Evolutionary conservation across 1,140 invertebrate species (phyloP).

Genomic region (Olivierus martensii): DNA sequence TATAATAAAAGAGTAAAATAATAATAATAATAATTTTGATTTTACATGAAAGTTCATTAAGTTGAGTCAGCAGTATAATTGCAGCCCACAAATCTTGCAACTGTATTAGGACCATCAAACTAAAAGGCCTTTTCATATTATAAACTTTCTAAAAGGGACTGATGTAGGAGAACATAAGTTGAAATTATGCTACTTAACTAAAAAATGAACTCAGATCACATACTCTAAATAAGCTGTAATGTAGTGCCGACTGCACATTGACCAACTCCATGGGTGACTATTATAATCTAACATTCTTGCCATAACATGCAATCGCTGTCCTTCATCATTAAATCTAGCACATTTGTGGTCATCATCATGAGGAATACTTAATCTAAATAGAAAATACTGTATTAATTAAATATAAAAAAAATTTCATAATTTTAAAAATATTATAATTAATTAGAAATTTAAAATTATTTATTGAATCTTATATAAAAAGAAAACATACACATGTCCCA

Average conservation of each 20-base stretch:
- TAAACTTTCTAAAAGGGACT: too few species aligned
- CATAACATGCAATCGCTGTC: constrained; percentile 50
- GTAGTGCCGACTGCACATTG: constrained; percentile 65
- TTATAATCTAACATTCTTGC: constrained; percentile 64
- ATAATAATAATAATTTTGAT: too few species aligned
- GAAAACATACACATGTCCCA: constrained; percentile 68
- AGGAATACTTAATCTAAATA: constrained; percentile 64
- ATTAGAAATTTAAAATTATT: neutral
- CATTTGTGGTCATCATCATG: constrained; percentile 68
- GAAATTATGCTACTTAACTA: too few species aligned
- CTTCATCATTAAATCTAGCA: constrained; percentile 31
- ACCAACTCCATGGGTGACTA: constrained; percentile 82
- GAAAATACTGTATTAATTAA: constrained; percentile 2
- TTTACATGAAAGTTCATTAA: too few species aligned
- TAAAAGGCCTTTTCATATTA: too few species aligned
- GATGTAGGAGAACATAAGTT: too few species aligned
- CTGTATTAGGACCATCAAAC: too few species aligned
- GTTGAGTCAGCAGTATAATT: too few species aligned
- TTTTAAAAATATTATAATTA: neutral
- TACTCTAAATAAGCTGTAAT: constrained; percentile 80
- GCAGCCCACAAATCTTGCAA: too few species aligned
- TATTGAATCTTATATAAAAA: neutral
- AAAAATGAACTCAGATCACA: too few species aligned
- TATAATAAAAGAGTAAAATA: too few species aligned
- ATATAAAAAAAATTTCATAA: neutral